These are phyloP conservation scores for Dipodomys merriami DNA, from an alignment of 2,113 vertebrate species.

Conservation along the genomic window DNA sequence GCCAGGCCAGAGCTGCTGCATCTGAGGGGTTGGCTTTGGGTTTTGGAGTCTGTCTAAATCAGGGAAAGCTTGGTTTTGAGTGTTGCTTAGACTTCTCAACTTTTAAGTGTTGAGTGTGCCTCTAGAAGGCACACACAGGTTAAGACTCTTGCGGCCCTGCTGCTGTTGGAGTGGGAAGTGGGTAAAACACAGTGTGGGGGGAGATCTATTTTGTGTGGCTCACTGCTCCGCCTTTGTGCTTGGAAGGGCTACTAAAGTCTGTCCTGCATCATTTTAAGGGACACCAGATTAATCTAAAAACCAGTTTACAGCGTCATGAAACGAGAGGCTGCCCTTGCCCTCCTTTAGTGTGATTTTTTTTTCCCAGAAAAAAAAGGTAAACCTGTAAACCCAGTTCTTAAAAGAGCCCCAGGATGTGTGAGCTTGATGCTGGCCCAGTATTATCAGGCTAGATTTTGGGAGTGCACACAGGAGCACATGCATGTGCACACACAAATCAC, in stretches of 20 bases:
- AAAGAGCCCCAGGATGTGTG: neutral
- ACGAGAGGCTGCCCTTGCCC: too few relatives aligned
- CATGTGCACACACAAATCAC: too few relatives aligned
- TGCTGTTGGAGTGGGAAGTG: neutral
- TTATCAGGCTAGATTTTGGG: neutral
- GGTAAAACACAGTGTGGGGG: neutral
- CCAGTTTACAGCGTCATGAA: neutral
- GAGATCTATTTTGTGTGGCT: neutral
- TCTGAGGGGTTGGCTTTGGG: neutral
- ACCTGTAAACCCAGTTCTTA: neutral
- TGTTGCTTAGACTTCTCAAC: too few relatives aligned
- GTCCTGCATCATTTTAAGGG: neutral
- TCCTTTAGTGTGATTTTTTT: neutral
- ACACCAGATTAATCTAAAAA: neutral
- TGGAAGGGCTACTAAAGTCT: neutral
- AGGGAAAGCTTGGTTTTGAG: neutral
- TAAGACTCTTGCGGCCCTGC: neutral
- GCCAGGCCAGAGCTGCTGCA: neutral
- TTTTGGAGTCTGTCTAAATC: neutral
- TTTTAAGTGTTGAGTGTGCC: too few relatives aligned
- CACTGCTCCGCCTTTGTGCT: neutral
- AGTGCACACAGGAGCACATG: neutral
- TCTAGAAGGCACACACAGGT: neutral
- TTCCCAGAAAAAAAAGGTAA: neutral
- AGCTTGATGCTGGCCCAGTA: neutral